Base-by-base conservation (phyloP, 2,797 vertebrate species). In the Scarus forsteni region DNA sequence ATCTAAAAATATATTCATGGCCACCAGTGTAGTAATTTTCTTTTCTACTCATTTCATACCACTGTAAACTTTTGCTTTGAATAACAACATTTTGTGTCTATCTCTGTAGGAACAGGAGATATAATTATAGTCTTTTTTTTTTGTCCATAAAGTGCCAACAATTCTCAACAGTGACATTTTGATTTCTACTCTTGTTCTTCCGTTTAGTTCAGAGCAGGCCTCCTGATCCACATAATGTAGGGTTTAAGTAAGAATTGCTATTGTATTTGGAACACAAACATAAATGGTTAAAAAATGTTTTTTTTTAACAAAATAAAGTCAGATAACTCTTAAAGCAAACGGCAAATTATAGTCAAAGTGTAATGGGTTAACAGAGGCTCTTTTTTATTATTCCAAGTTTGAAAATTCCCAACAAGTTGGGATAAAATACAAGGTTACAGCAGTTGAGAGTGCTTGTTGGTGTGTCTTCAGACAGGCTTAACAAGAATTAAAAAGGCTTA, bases 111-210 rank as follows among this genome's bases (percentile, higher is more conserved):
- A 83, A 40, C 60, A 83, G 77, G 78, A n/a, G n/a, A n/a, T 86
- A 84, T 77, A 53, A 80, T 87, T 89, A 80, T 81, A 19, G 45
- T 79, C 70, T 75, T 78, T 54, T 39, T 73, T 67, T 72, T n/a
- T n/a, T n/a, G 40, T 72, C 84, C 90, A 85, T 84, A 88, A 78
- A 70, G 69, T 75, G 87, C 92, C 91, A 87, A 50, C 59, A 61
- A 80, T 80, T 91, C 85, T 89, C 83, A 77, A 62, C 64, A 85
- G 68, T 90, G 77, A 46, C 62, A 10, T 85, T 87, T 88, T 85
- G 80, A 90, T 90, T 89, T 88, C 70, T 75, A 14, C 76, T 57
- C 83, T 70, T 82, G 49, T 80, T 61, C 69, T 54, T 76, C 64
- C 61, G 83, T 81, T 89, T 49, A 86, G 52, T 62, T 54, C 38